Conservation (phyloP, 2,797 vertebrate genomes). For the Acrocephalus scirpaceus region DNA sequence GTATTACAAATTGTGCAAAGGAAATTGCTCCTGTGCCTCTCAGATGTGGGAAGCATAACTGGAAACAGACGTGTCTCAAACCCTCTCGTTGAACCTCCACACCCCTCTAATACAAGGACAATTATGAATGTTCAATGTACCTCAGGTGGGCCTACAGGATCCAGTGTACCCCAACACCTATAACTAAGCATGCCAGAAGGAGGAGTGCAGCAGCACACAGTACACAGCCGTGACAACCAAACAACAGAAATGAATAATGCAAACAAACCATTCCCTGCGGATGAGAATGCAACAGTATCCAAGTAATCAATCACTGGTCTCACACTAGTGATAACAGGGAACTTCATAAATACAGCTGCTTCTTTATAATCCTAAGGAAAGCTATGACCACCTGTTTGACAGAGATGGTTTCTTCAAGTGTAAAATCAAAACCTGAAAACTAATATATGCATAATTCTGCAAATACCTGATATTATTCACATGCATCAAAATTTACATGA, state of each 20-base stretch:
- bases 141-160: neutral
- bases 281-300: neutral
- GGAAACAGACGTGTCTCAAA: neutral
- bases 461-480: neutral
- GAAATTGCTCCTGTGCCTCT: neutral
- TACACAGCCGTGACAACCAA: neutral
- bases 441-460: neutral
- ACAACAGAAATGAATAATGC: neutral
- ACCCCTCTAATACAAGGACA: neutral
- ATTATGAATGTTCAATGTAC: rapidly evolving
- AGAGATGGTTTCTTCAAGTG: neutral
- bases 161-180: neutral
- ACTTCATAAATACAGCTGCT: neutral
- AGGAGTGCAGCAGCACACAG: neutral
- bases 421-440: neutral
- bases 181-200: neutral
- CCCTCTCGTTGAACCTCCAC: neutral
- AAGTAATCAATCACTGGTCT: neutral
- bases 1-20: neutral
- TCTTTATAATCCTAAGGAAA: neutral
- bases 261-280: neutral
- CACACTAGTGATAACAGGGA: neutral
- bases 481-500: neutral
- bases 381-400: neutral
- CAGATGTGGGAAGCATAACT: neutral